Base-by-base conservation (phyloP, 2,797 vertebrate genomes). In the Zenarchopterus dispar region DNA sequence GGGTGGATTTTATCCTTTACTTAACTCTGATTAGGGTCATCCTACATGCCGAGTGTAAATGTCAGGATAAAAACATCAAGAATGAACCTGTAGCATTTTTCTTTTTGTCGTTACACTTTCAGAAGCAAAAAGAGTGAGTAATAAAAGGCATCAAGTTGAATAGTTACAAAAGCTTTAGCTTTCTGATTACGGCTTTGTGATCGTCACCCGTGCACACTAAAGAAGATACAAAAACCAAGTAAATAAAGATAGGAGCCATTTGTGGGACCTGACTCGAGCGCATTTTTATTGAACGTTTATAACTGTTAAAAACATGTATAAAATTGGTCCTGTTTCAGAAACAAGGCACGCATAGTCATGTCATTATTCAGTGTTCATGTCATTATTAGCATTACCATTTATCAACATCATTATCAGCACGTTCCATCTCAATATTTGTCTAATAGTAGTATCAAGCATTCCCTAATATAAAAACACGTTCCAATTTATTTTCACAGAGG, bases 291-390 rank as follows among this genome's bases (percentile, higher is more conserved):
- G 80, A 92, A 85, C 67, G 81, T 88, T 89, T 83, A 88, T 85
- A 88, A 93, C 89, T 91, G 92, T 94, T 93, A 93, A 94, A 94
- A 94, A 93, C 91, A 92, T 89, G 90, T 94, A 94, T 89, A 94
- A 94, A 94, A 93, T 91, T 93, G 92, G 92, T 93, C 93, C 92
- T 89, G 92, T 92, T 91, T 92, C 88, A 92, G 88, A 93, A 93
- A 93, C 92, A 94, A 94, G 93, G 93, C 93, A 94, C 93, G 82
- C 91, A 91, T 89, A 89, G 90, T 91, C 88, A 91, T 92, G 90
- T 93, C 92, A 89, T 73, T 88, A 82, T 90, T 91, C 86, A 84
- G 83, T 86, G 84, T 87, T 90, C 87, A 84, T 88, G 46, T 89
- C 89, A 88, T 87, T 75, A 89, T 85, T 90, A 91, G 87, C 86